These are phyloP conservation scores for Neoaliturus tenellus DNA, from an alignment of 2,888 invertebrate species.

Conservation along the genomic window DNA sequence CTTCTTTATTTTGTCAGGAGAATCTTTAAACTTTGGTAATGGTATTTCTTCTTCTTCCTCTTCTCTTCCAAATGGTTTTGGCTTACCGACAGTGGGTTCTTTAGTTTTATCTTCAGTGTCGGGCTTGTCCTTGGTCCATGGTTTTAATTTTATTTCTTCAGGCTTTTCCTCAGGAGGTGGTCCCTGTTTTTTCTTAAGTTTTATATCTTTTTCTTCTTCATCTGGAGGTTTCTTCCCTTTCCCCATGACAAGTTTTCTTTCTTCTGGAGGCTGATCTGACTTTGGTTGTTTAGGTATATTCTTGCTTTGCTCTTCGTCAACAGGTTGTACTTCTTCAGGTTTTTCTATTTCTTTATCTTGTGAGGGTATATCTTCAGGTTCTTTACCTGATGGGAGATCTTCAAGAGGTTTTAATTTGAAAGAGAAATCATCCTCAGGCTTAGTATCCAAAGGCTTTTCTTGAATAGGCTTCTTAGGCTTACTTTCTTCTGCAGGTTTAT, in stretches of 20 bases:
- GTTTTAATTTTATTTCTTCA: conserved; percentile 70
- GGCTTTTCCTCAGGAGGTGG: conserved; percentile 71
- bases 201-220: conserved; percentile 68
- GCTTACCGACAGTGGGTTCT: conserved; percentile 66
- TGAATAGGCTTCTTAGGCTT: conserved; percentile 64
- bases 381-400: conserved; percentile 67
- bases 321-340: conserved; percentile 69
- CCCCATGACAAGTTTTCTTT: conserved; percentile 61
- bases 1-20: conserved; percentile 57
- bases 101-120: conserved; percentile 63
- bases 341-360: conserved; percentile 58
- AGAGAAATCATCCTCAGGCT: conserved; percentile 61
- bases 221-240: conserved; percentile 66
- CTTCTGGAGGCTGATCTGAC: conserved; percentile 59
- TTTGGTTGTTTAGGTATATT: conserved; percentile 63
- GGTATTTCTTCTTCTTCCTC: conserved; percentile 67
- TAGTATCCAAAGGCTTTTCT: conserved; percentile 68
- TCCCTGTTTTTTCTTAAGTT: conserved; percentile 71
- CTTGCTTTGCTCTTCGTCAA: conserved; percentile 69
- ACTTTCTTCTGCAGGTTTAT: conserved; percentile 70
- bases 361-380: conserved; percentile 64
- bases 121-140: conserved; percentile 69
- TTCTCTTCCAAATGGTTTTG: conserved; percentile 68
- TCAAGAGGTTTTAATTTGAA: conserved; percentile 64
- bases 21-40: conserved; percentile 64